Conservation (phyloP, 1,140 invertebrate genomes). For the Drosophila leontia region DNA sequence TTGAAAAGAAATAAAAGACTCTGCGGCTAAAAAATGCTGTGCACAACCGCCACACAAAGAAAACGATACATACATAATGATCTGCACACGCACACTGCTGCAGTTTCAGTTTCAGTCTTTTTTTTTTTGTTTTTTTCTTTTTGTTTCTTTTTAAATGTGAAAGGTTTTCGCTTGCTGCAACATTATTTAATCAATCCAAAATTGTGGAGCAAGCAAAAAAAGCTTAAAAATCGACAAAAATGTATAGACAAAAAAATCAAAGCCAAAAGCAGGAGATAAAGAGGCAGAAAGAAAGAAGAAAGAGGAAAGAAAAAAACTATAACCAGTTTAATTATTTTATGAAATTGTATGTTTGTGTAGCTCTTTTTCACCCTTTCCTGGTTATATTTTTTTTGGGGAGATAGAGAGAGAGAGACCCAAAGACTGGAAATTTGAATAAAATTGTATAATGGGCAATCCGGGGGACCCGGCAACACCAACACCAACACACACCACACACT, state of each 20-base stretch:
- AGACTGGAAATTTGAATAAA: constrained; percentile 75
- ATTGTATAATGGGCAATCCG: constrained; percentile 70
- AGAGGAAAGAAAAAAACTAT: constrained; percentile 55
- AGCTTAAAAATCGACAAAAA: constrained; percentile 60
- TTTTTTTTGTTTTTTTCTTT: not conserved
- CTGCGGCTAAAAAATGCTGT: constrained; percentile 68
- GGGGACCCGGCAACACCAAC: constrained; percentile 23
- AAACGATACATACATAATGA: constrained; percentile 68
- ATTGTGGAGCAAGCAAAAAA: constrained; percentile 79
- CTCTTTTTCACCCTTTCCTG: constrained; percentile 37
- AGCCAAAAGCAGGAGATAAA: constrained; percentile 22
- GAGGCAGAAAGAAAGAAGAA: constrained; percentile 28
- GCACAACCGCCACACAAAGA: constrained; percentile 78
- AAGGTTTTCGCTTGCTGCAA: constrained; percentile 83
- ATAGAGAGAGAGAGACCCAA: constrained; percentile 4
- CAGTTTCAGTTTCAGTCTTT: constrained; percentile 20
- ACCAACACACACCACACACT: not conserved
- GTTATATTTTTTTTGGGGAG: constrained; percentile 13
- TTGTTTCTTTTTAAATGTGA: constrained; percentile 65
- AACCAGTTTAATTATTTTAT: constrained; percentile 83
- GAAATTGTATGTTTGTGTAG: constrained; percentile 64
- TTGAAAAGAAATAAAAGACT: constrained; percentile 78
- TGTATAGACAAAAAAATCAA: constrained; percentile 61
- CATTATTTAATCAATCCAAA: constrained; percentile 83
- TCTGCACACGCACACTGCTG: constrained; percentile 38